These are phyloP conservation scores for Rhincodon typus DNA, from an alignment of 2,797 vertebrate species.

Conservation along the genomic window DNA sequence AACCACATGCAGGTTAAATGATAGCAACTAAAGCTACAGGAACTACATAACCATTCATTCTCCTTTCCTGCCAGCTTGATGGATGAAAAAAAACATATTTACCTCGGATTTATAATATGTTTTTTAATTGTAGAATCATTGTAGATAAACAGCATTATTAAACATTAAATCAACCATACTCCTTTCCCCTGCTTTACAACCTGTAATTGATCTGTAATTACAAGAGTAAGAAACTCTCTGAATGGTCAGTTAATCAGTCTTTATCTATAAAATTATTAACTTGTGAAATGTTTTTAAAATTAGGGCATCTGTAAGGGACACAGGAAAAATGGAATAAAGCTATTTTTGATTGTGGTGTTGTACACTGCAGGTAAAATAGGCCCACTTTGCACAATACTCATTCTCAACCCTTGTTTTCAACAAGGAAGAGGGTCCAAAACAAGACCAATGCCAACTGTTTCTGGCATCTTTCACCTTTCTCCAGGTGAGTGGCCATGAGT, in stretches of 20 bases:
- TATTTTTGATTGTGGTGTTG: background rate
- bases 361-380: background rate
- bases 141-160: background rate
- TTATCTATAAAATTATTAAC: background rate
- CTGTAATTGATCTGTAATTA: background rate
- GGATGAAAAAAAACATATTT: background rate
- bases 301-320: background rate
- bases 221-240: background rate
- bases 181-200: background rate
- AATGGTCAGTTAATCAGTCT: background rate
- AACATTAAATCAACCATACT: background rate
- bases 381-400: background rate
- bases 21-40: background rate
- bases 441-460: background rate
- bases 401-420: background rate
- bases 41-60: background rate
- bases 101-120: background rate
- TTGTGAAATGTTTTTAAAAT: background rate
- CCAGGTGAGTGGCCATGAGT: background rate
- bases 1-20: background rate
- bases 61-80: background rate
- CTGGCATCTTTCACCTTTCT: background rate
- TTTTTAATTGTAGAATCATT: background rate
- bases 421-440: background rate
- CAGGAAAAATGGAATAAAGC: background rate